Evolutionary conservation across 2,888 invertebrate species (phyloP), one percentile per base, ranked within the genome.

Genomic region (Andrena flavipes): DNA sequence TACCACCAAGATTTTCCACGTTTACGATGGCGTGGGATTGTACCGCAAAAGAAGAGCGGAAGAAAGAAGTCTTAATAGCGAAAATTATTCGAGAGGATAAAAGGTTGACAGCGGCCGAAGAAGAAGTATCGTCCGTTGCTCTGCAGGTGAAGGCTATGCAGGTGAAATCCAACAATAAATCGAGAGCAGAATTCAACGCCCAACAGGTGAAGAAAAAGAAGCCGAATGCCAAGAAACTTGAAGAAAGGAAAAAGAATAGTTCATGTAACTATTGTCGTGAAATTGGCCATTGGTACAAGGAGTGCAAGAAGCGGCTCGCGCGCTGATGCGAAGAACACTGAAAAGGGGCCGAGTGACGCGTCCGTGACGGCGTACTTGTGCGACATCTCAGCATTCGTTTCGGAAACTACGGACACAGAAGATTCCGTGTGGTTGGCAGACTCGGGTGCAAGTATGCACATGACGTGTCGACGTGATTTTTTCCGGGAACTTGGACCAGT

Each of bases 21-120:
- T 82, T 82, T 16, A 30, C 29, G 2, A 69, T 79, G 72, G 64
- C 82, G 2, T 83, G 80, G 70, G 74, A 83, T 2, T 48, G 79
- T 35, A 79, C 76, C 0, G 10, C 70, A 0, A 3, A 49, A 30
- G 54, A 4, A 2, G 72, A 77, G 10, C 33, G 60, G 26, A 77
- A 23, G 5, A 68, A 67, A 26, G 59, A 63, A 0, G 8, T 20
- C 0, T 8, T 54, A 1, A 23, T 23, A 1, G 33, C 71, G 26
- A 29, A 60, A 10, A 30, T 71, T 4, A 42, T 77, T 0, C 70
- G 71, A 1, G 65, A 71, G 64, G 65, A 71, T 13, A 65, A 51
- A 23, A 51, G 60, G 1, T n/a, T 60, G 2, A 33, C 13, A 10
- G 0, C 7, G 16, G 29, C 23, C 0, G 71, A 59, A 13, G 76